Evolutionary conservation across 2,888 invertebrate species (phyloP), one percentile per base, ranked within the genome.

Genomic region (Drosophila pseudotalamancana): DNA sequence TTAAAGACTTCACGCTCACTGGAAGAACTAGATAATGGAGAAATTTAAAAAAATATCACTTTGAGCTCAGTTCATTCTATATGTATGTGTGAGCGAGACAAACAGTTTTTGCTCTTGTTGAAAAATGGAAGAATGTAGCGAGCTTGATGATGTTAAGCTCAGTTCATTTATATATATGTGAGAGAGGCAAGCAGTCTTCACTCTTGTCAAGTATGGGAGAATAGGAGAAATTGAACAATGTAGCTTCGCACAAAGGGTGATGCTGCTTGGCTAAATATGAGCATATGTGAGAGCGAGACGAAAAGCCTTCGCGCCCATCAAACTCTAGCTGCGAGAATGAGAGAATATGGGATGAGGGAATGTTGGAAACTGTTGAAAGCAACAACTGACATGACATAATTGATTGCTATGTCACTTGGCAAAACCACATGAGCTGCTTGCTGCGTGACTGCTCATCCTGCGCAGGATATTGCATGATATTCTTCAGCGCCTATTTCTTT

Each of bases 401-500:
- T 43, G 43, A 43, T 43, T 43, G n/a, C 18, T 43, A 18, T 29
- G 29, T 19, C 29, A 29, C n/a, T 16, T 19, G 18, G 23, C 16
- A 6, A n/a, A 1, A 27, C 42, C 18, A 4, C 42, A 29, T 12
- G 45, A 12, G 18, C 18, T 8, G n/a, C n/a, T n/a, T n/a, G n/a
- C n/a, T n/a, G n/a, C n/a, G n/a, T n/a, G n/a, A n/a, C n/a, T 23
- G 46, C 39, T 31, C 19, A 16, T 27, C 59, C 37, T 19, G 23
- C 2, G 2, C 32, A 6, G 21, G 11, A 32, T 19, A 32, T 40
- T 46, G 35, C 25, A 29, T 61, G 71, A 70, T 74, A 79, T 72
- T 86, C 82, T 83, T 43, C 67, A 86, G 75, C 68, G 66, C 66
- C 79, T 69, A 86, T 76, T 69, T 67, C 80, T 83, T 86, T 86